Evolutionary conservation across 2,888 invertebrate genomes (phyloP).

Genomic region (Rotaria macrura): DNA sequence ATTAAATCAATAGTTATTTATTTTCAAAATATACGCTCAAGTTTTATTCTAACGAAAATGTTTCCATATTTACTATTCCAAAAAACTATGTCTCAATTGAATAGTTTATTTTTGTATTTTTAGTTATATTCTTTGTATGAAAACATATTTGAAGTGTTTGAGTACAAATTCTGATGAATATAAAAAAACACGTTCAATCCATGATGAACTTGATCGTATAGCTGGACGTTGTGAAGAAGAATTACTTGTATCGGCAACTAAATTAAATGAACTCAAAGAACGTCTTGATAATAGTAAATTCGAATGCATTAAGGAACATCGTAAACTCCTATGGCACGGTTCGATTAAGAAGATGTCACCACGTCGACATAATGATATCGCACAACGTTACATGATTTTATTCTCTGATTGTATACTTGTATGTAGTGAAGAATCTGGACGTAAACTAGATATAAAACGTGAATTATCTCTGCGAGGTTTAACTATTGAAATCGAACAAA

Average conservation of each 20-base stretch:
- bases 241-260: background rate
- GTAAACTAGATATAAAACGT: background rate
- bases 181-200: background rate
- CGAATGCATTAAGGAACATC: conserved; percentile 10
- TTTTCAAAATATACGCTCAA: too few species aligned
- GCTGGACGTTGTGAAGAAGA: background rate
- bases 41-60: too few species aligned
- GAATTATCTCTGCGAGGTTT: conserved; percentile 1
- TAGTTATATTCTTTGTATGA: background rate
- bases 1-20: too few species aligned
- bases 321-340: background rate
- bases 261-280: background rate
- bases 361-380: background rate
- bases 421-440: background rate
- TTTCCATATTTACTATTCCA: too few species aligned
- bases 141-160: background rate
- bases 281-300: conserved; percentile 8
- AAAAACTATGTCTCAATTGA: too few species aligned
- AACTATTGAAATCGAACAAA: background rate
- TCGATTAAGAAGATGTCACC: background rate
- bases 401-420: conserved; percentile 19
- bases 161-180: background rate
- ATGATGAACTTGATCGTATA: conserved; percentile 11
- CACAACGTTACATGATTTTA: conserved; percentile 3
- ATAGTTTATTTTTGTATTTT: background rate